Evolutionary conservation across 2,113 vertebrate genomes (phyloP).

Genomic region (Taxidea taxus): DNA sequence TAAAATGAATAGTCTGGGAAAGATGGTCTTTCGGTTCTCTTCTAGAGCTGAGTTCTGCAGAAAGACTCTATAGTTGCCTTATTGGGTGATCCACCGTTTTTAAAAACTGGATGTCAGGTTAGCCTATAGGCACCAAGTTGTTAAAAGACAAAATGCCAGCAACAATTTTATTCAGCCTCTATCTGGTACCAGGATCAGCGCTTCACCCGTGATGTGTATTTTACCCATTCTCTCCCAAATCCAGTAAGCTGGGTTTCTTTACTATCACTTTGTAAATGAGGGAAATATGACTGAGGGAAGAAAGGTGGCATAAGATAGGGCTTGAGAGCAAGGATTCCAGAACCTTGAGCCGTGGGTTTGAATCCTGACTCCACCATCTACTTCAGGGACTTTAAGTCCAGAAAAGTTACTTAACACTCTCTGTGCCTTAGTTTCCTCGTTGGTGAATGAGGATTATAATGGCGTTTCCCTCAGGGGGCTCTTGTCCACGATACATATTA

Average conservation of each 20-base stretch:
- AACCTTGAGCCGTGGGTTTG: background rate
- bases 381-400: background rate
- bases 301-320: background rate
- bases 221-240: background rate
- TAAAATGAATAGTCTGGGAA: background rate
- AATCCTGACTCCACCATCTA: background rate
- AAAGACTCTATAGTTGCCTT: background rate
- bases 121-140: background rate
- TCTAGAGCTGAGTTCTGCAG: background rate
- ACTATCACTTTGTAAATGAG: background rate
- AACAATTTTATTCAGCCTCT: background rate
- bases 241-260: background rate
- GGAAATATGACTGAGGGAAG: background rate
- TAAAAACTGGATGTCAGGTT: background rate
- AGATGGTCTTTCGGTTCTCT: background rate
- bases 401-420: background rate
- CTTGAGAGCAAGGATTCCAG: background rate
- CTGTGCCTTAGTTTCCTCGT: background rate
- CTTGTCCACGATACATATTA: background rate
- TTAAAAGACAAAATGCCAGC: background rate
- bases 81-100: background rate
- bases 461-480: background rate
- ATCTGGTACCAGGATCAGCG: too few relatives aligned
- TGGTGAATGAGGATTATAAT: background rate
- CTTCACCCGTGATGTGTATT: background rate